Evolutionary conservation across 2,113 vertebrate genomes (phyloP), one percentile per base, ranked within the genome.

Genomic region (Benitochromis conjunctus): DNA sequence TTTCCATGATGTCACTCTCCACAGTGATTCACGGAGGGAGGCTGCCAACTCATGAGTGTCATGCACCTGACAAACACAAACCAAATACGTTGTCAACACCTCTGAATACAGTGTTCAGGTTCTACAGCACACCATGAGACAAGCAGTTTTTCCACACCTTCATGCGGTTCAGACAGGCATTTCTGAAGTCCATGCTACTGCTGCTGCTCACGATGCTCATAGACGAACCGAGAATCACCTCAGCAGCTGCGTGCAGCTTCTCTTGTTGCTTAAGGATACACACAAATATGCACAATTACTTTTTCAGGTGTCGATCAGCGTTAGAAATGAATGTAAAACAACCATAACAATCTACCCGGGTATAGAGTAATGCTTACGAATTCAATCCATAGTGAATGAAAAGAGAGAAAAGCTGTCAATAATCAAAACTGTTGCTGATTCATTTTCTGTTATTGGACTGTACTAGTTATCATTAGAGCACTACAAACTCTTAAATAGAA

Each of bases 201-300:
- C 96, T 96, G 92, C 92, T 84, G 88, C 89, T 95, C 88, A 97
- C 91, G 19, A 96, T 92, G 86, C 88, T 90, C 69, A 94, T 87
- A 19, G 95, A 74, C 3, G 95, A 96, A 58, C 89, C 92, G 62
- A 95, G 83, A 83, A 97, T 96, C 79, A 95, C 94, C 2, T 94
- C 80, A 71, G 86, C 56, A n/a, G 94, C 93, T 18, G 92, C 91
- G 51, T 55, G 10, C 58, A 96, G 58, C 88, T 87, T 96, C 82
- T 90, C 84, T 48, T 91, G 93, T 41, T 91, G 51, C 96, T 97
- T 79, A 53, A 4, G 89, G 46, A 9, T 74, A 83, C 14, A 93
- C 3, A 71, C 34, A 87, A 18, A 89, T 16, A 80, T 10, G 43
- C 6, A 79, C 1, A 14, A 56, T 71, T 24, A 71, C 2, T 38